Evolutionary conservation across 2,797 vertebrate genomes (phyloP), one percentile per base, ranked within the genome.

Genomic region (Mus caroli): DNA sequence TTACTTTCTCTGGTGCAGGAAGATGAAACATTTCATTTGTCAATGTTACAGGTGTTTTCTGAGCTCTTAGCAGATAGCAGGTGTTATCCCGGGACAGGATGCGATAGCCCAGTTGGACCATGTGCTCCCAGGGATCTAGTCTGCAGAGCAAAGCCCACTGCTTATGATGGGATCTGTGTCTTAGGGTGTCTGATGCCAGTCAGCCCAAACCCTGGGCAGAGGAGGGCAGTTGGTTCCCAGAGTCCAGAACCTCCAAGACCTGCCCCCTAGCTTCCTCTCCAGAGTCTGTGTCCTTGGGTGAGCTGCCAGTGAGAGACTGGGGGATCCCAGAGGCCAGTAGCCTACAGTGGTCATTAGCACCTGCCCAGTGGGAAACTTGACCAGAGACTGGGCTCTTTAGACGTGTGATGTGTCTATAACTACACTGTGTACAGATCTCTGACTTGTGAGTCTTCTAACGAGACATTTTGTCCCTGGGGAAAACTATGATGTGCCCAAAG

Each of bases 271-370:
- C 43, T 52, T 86, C 64, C 60, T 31, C 31, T 67, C 43, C 31
- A 24, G 62, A 52, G 31, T 34, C 82, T 52, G 62, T 52, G 52
- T 52, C 20, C 20, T 52, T 37, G 62, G 62, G 62, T 26, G 34
- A 26, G 20, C 31, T 85, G 19, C 31, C 31, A n/a, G 7, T 54
- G 26, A 14, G 34, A 43, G 46, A n/a, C 34, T 3, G 0, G 0
- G 10, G 34, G 15, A 8, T n/a, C 14, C 0, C 2, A 43, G 77
- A 69, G 46, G 40, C 26, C 17, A n/a, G 15, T 52, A 46, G 12
- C 19, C 37, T 12, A 15, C 28, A 50, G 37, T 88, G n/a, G 4
- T 12, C 12, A 9, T 37, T 28, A 15, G 31, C 9, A 26, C 56
- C 46, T 0, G 6, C 43, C 62, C 58, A 0, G 2, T 28, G 4